Evolutionary conservation across 2,888 invertebrate species (phyloP), one percentile per base, ranked within the genome.

Genomic region (Drosophila yooni): DNA sequence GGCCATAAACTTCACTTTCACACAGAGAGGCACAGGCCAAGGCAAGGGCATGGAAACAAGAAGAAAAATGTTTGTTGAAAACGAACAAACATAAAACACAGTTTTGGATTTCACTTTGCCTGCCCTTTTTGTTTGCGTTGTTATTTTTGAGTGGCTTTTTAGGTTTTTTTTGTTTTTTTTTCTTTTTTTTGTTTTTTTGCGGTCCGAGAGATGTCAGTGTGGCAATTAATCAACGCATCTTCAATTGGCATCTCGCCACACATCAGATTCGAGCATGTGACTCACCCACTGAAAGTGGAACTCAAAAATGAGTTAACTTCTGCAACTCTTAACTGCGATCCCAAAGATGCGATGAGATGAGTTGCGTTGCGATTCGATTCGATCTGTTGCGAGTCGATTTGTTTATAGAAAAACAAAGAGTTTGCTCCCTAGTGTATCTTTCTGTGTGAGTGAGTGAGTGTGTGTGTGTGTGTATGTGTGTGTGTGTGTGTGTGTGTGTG

Each of bases 191-290:
- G 3, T 38, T 87, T 83, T 56, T 52, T 89, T 89, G 88, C 89
- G 89, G 88, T 83, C 61, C 74, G 79, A 69, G 71, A 64, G 72
- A 66, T 83, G 85, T 88, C 89, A 88, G 85, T 76, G 50, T 66
- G 82, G 85, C 88, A 87, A 86, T 86, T 89, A 89, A 86, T 86
- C 86, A 86, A 84, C 84, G 88, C 86, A 89, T 86, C 89, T 89
- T 72, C 77, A 73, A 68, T 68, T 68, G 56, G 69, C 69, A 68
- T 67, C 67, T 67, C 43, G 53, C 66, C 68, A 74, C 52, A 52
- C 33, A 33, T 52, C 52, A 74, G 69, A 29, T 25, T 52, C 61
- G 36, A 53, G 46, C 33, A 21, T 38, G 69, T 77, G 77, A 77
- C 66, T 77, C 77, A 78, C 65, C 74, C 74, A 70, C 70, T 29